Base-by-base conservation (phyloP, 2,113 vertebrate species). In the Nansenia antarctica region DNA sequence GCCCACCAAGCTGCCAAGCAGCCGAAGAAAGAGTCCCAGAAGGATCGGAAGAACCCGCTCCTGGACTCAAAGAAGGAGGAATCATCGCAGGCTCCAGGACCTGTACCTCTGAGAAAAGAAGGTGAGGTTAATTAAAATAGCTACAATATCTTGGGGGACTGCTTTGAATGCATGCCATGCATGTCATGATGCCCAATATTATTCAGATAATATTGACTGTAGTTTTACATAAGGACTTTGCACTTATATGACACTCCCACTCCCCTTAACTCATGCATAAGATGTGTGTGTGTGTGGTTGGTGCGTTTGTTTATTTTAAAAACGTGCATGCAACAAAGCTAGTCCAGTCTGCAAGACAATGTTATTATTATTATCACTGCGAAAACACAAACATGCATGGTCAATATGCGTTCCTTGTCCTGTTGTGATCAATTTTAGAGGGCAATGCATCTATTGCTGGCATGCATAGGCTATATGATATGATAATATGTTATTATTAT, bases 21-120 rank as follows among this genome's bases (percentile, higher is more conserved):
- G 91, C 92, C 94, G 84, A 95, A 93, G 80, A 96, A 95, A 85
- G 96, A 98, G 90, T 95, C 95, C 0, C 96, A 98, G 92, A 97
- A 98, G 84, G 96, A 98, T 72, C 92, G 95, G 61, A 98, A 94
- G 90, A 95, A 90, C 77, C 93, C 94, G 30, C 81, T 93, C 85
- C 90, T 93, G 70, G 95, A 96, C 60, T n/a, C n/a, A n/a, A 95
- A 94, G 79, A 93, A 94, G 72, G 94, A 96, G 62, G 94, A 95
- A 65, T 72, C 89, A 65, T 72, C 89, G 34, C 93, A 91, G 80
- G 90, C 88, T 65, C 93, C 79, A 0, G 92, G 93, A 47, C 85
- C 94, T 52, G 92, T 93, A 47, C 85, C 94, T 52, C 89, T 94
- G 3, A 96, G 95, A 90, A 96, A 96, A 87, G 95, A 96, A 85